Percentiles rank a stretch among this genome's conserved stretches.
phyloP scores from a whole-genome alignment of 2,888 invertebrate species.

The Acrocyrtus sp. region DNA sequence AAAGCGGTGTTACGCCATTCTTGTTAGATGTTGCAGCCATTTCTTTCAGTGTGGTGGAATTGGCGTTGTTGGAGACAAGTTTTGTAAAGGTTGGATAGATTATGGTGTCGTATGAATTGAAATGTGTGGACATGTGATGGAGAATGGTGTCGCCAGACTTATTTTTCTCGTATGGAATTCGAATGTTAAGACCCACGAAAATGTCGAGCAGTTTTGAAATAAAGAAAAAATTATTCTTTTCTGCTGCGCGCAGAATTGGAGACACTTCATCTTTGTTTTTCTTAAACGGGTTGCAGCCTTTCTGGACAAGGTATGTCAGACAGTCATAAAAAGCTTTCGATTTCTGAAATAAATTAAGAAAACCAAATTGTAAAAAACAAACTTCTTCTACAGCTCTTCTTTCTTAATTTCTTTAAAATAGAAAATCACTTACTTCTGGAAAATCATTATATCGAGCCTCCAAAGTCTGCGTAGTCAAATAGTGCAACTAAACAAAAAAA shows the following conservation, averaged over 20 bases:
- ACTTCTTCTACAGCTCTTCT: no score
- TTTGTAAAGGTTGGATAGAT: conserved; percentile 13
- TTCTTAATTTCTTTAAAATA: no score
- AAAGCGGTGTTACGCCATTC: conserved; percentile 43
- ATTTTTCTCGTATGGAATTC: conserved; percentile 14
- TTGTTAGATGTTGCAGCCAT: conserved; percentile 49
- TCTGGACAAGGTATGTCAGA: conserved; percentile 38
- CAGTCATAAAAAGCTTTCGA: conserved; percentile 36
- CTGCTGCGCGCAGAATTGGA: conserved; percentile 40
- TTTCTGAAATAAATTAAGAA: conserved; percentile 31
- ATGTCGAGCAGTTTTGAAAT: conserved; percentile 33
- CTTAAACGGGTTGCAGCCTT: conserved; percentile 40
- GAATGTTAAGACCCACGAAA: conserved; percentile 5
- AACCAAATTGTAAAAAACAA: no score
- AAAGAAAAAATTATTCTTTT: conserved; percentile 34
- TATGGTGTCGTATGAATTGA: not conserved
- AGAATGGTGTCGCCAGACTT: conserved; percentile 24
- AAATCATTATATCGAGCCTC: no score
- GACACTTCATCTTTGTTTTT: conserved; percentile 39
- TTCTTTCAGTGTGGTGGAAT: conserved; percentile 20
- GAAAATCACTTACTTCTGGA: no score
- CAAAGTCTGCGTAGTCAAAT: no score
- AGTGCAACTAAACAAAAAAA: no score
- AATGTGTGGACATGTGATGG: conserved; percentile 31
- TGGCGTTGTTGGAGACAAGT: conserved; percentile 4